Evolutionary conservation across 2,888 invertebrate genomes (phyloP).

Genomic region (Tipula unca): DNA sequence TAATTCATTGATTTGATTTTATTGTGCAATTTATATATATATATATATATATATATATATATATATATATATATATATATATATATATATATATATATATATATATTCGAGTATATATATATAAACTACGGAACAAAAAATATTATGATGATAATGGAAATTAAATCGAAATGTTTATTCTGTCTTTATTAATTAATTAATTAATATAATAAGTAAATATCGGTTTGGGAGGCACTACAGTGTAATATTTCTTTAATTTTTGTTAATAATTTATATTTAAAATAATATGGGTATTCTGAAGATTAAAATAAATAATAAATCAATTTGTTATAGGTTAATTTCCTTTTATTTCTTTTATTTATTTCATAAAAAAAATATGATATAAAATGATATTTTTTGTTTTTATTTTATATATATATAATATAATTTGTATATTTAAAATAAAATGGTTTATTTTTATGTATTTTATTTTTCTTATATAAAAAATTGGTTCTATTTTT

Average conservation of each 20-base stretch:
- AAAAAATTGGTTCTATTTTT: neutral
- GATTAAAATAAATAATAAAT: constrained; percentile 19
- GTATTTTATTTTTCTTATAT: neutral
- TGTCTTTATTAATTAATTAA: constrained; percentile 25
- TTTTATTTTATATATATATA: neutral
- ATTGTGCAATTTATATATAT: neutral
- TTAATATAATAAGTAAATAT: neutral
- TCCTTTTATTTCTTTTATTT: neutral
- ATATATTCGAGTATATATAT: too few relatives aligned
- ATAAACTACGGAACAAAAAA: neutral
- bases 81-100: too few relatives aligned
- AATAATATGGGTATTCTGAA: constrained; percentile 1
- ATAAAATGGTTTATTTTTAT: neutral
- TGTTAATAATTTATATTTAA: constrained; percentile 9
- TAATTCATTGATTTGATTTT: neutral
- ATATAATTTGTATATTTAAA: neutral
- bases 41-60: too few relatives aligned
- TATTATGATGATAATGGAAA: neutral
- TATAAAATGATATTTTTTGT: neutral
- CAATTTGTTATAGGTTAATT: neutral
- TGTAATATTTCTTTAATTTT: constrained; percentile 25
- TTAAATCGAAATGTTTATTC: constrained; percentile 20
- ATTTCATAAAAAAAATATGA: neutral
- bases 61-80: too few relatives aligned
- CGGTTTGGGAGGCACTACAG: constrained; percentile 32